Base-by-base conservation (phyloP, 1,140 invertebrate species). In the Drosophila erecta region DNA sequence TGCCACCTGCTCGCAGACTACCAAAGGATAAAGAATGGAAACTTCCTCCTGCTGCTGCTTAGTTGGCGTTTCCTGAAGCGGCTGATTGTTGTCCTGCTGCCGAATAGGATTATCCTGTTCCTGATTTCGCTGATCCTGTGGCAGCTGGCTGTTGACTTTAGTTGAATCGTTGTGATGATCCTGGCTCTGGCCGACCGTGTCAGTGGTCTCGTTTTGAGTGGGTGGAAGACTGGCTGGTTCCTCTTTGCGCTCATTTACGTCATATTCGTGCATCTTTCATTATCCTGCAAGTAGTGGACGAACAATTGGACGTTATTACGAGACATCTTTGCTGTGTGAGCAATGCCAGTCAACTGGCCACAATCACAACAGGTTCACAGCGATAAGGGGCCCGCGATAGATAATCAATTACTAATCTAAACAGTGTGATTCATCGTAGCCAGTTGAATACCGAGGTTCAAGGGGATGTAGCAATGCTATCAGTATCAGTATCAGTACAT, bases 221-320 rank as follows among this genome's bases (percentile, higher is more conserved):
- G 43, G 59, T 76, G 86, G 90, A 91, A 91, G 90, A 90, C 90
- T 72, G 66, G 49, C 64, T 75, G 66, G 80, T 79, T 91, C 90
- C 81, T 90, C 85, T 73, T 75, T 89, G 69, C 78, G 76, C 87
- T 78, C 75, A 75, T 75, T 81, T 79, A 81, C 75, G 69, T 84
- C 90, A 91, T 91, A 75, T 91, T 87, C 90, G 90, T 79, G 90
- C 90, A 91, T 91, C 81, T 91, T 91, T 91, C 85, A 91, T 84
- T 80, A 90, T 90, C 86, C 90, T 91, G 77, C 24, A 44, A 22
- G 46, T 14, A 11, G 49, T n/a, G 7, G 30, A 46, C 3, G 43
- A 41, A 22, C 7, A 43, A 44, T 0, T 24, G 24, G 8, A 4
- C 35, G 15, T 71, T 50, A 53, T 3, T 22, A 43, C 46, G 15